phyloP scores from a whole-genome alignment of 2,888 invertebrate genomes.

The Drosophila macrospina region DNA sequence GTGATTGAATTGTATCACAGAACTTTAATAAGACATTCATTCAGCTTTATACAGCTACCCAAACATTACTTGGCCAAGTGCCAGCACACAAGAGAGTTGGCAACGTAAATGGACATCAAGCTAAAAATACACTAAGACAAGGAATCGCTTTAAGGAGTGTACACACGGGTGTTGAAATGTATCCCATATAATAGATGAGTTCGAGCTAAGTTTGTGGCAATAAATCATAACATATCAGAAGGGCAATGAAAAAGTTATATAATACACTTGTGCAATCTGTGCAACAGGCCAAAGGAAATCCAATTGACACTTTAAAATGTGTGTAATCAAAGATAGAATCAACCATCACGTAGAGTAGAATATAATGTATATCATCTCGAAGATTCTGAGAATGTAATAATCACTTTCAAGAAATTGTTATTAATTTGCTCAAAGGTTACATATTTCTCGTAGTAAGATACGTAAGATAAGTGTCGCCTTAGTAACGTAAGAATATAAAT shows the following conservation, averaged over 20 bases:
- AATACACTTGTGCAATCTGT: neutral
- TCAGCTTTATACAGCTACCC: slow-evolving; percentile 44
- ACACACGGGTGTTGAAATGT: slow-evolving; percentile 17
- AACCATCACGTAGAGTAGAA: too few relatives aligned
- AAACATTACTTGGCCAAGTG: slow-evolving; percentile 59
- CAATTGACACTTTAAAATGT: neutral
- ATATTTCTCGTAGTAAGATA: too few relatives aligned
- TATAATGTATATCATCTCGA: too few relatives aligned
- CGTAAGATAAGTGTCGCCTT: too few relatives aligned
- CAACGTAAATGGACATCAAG: slow-evolving; percentile 8
- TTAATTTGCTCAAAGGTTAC: too few relatives aligned
- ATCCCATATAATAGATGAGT: neutral
- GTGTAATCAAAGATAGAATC: neutral
- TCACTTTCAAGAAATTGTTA: too few relatives aligned
- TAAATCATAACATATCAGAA: neutral
- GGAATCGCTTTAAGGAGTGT: slow-evolving; percentile 5
- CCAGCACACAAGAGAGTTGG: slow-evolving; percentile 30
- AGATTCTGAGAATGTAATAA: too few relatives aligned
- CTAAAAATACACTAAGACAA: neutral
- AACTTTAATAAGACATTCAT: slow-evolving; percentile 54
- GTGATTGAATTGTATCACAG: slow-evolving; percentile 25
- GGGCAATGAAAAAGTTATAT: neutral
- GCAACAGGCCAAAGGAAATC: neutral
- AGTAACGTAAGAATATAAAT: too few relatives aligned
- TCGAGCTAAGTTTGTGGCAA: slow-evolving; percentile 5